Evolutionary conservation across 2,797 vertebrate genomes (phyloP), one percentile per base, ranked within the genome.

Genomic region (Phrynocephalus vlangalii): DNA sequence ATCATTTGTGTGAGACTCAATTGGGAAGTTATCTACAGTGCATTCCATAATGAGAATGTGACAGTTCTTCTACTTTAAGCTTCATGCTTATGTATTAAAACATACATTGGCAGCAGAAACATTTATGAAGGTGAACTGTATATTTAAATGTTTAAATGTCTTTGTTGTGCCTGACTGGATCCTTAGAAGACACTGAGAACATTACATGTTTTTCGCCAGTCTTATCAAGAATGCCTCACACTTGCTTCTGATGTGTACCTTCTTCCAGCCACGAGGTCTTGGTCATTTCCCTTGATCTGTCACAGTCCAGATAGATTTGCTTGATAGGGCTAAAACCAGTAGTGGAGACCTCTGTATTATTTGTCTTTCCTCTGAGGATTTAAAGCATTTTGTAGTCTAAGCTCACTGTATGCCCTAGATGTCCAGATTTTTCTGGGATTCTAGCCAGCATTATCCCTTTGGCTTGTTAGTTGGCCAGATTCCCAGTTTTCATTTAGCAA

Each of bases 1-100:
- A 85, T 83, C 82, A 71, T 73, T 83, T 85, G 78, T 87, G 71
- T 78, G 38, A 87, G 81, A 91, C 33, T 44, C 81, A 87, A 22
- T 0, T 0, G 79, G 68, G 70, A 84, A 86, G 67, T 77, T 26
- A 16, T 60, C 48, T 85, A 24, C 52, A 89, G 70, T 73, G 73
- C 63, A 26, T 77, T 7, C 67, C 44, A 66, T 79, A 26, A 26
- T 91, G 70, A 68, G 82, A 91, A 89, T 86, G 30, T 56, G 77
- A 91, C 68, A 86, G 50, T 86, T 3, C 52, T 38, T 82, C 79
- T 38, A 84, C 33, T 33, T 73, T 48, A 38, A 24, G 0, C 0
- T 20, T 89, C 76, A 66, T 86, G 70, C 80, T 60, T 83, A 26
- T 50, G 56, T 33, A n/a, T 87, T 88, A 88, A 90, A 84, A 72